These are phyloP conservation scores for Eciton burchellii DNA, from an alignment of 1,140 invertebrate genomes.

Conservation along the genomic window DNA sequence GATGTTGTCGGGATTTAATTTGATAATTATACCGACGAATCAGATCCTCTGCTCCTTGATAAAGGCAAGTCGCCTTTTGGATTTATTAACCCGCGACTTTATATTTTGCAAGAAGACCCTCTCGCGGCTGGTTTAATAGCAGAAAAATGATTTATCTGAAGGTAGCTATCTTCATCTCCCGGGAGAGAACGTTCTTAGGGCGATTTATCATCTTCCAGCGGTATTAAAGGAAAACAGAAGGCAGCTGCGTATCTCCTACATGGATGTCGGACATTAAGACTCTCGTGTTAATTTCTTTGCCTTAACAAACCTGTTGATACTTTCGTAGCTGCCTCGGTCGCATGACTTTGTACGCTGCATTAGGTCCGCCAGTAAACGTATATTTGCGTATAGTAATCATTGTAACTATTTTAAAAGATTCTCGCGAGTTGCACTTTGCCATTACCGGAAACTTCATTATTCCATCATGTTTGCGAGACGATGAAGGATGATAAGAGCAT, in stretches of 20 bases:
- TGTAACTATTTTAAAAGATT: not conserved
- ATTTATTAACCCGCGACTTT: slow-evolving; percentile 7
- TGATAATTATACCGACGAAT: too few relatives aligned
- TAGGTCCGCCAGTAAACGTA: not conserved
- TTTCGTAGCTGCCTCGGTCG: not conserved
- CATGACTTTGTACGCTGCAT: not conserved
- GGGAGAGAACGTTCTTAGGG: slow-evolving; percentile 12
- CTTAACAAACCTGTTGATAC: slow-evolving; percentile 51
- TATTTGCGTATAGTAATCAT: not conserved
- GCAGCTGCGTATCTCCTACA: slow-evolving; percentile 42
- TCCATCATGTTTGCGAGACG: not conserved
- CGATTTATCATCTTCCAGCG: slow-evolving; percentile 51
- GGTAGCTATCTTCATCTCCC: slow-evolving; percentile 33
- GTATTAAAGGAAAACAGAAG: slow-evolving; percentile 56
- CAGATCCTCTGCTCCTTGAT: not conserved
- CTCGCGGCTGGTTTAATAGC: slow-evolving; percentile 30
- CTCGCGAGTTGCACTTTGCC: not conserved
- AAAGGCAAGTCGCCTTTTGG: not conserved
- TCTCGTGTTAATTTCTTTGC: slow-evolving; percentile 41
- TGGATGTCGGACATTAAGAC: slow-evolving; percentile 23
- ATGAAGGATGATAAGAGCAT: not conserved
- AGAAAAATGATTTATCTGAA: slow-evolving; percentile 53
- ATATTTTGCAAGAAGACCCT: slow-evolving; percentile 24
- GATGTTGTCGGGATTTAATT: too few relatives aligned
- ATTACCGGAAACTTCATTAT: not conserved